Conservation (phyloP, 2,797 vertebrate species). For the Mormyrus proboscirostris region DNA sequence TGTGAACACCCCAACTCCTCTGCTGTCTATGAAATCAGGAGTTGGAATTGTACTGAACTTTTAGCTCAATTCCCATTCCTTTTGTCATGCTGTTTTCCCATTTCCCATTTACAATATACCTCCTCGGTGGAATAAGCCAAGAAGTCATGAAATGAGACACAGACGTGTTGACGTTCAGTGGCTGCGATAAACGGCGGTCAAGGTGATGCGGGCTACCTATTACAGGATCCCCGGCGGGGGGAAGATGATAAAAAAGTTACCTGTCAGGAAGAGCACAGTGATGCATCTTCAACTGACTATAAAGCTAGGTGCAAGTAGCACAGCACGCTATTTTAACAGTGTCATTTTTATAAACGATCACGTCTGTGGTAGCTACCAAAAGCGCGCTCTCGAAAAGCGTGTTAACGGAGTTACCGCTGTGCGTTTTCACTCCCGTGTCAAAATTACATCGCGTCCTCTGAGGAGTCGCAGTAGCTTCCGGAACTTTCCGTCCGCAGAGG, state of each 20-base stretch:
- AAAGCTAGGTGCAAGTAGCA: slow-evolving; percentile 1
- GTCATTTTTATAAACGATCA: background rate
- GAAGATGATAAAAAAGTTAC: slow-evolving; percentile 67
- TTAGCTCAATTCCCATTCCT: background rate
- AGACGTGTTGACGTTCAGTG: slow-evolving; percentile 17
- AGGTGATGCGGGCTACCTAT: slow-evolving; percentile 54
- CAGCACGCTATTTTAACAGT: background rate
- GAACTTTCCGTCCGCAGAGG: background rate
- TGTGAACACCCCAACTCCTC: background rate
- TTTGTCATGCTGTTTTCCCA: background rate
- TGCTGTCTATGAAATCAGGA: background rate
- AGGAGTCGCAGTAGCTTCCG: background rate
- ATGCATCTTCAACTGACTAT: slow-evolving; percentile 49
- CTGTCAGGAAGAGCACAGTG: slow-evolving; percentile 67
- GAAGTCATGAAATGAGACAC: background rate
- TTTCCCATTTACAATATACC: background rate
- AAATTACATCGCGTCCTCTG: background rate
- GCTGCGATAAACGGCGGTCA: slow-evolving; percentile 66
- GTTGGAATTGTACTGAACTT: background rate
- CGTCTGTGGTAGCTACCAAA: background rate
- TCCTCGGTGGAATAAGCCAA: background rate
- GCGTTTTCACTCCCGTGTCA: background rate
- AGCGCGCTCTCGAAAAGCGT: background rate
- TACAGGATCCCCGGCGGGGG: slow-evolving; percentile 50
- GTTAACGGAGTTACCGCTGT: background rate